Percentiles rank a stretch among this genome's conserved stretches.
These are phyloP conservation scores for Trisateles emortualis DNA, from an alignment of 2,888 invertebrate genomes.

Conservation along the genomic window DNA sequence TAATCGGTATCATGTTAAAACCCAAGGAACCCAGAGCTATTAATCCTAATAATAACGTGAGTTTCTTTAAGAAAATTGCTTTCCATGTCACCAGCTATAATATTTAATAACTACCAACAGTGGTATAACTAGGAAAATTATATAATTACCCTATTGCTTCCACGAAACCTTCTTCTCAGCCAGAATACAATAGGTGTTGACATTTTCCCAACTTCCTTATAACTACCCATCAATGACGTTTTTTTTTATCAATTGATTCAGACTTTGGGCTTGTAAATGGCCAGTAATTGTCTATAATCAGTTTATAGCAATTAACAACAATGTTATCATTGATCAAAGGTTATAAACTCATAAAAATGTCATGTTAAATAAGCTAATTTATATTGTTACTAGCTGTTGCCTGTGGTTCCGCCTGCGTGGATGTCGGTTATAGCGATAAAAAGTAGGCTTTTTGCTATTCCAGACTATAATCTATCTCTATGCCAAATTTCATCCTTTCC, in stretches of 20 bases:
- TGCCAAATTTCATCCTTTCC: too few species aligned
- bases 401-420: too few species aligned
- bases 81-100: constrained; percentile 20
- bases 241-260: constrained; percentile 19
- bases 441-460: too few species aligned
- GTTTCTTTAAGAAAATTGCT: constrained; percentile 21
- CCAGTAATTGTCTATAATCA: constrained; percentile 13
- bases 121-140: constrained; percentile 27
- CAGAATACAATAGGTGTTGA: constrained; percentile 44
- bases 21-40: neutral
- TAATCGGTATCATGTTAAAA: too few species aligned
- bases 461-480: too few species aligned
- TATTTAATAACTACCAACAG: constrained; percentile 17
- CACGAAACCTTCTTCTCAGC: constrained; percentile 24
- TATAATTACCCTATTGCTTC: constrained; percentile 35
- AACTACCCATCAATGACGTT: constrained; percentile 19
- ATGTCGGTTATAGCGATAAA: too few species aligned
- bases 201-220: constrained; percentile 28
- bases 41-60: constrained; percentile 11
- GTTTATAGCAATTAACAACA: neutral
- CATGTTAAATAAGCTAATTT: neutral
- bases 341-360: neutral
- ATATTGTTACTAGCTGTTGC: too few species aligned
- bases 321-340: neutral
- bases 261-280: constrained; percentile 18